These are phyloP conservation scores for Rambutsinella grinnellia DNA, from an alignment of 2,888 invertebrate genomes.

Conservation along the genomic window DNA sequence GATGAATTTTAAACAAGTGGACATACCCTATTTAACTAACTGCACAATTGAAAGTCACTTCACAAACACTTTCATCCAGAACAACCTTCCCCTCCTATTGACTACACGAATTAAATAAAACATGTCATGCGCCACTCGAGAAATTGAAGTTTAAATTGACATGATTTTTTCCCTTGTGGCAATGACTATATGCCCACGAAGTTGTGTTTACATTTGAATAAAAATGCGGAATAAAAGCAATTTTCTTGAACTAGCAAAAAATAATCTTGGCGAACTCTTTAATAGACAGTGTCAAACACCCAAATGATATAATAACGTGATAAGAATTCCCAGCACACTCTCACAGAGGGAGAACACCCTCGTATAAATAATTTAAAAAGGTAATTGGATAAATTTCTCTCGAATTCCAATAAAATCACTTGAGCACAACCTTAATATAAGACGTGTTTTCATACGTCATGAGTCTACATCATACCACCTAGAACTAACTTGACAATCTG, in stretches of 20 bases:
- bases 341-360: not conserved
- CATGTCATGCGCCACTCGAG: constrained; percentile 18
- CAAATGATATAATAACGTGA: not conserved
- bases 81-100: constrained; percentile 28
- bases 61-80: constrained; percentile 28
- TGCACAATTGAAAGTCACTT: not conserved
- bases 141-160: too few relatives aligned
- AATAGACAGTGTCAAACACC: not conserved
- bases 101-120: constrained; percentile 27
- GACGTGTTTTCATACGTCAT: not conserved
- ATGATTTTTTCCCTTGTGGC: not conserved
- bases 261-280: not conserved
- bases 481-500: not conserved
- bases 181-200: not conserved
- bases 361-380: constrained; percentile 41
- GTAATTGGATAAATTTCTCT: constrained; percentile 32
- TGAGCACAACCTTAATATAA: not conserved
- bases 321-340: not conserved
- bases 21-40: not conserved
- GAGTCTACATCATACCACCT: not conserved
- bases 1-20: too few relatives aligned
- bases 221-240: not conserved
- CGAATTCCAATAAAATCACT: not conserved
- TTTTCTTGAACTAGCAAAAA: not conserved
- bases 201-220: not conserved